Percentiles rank a stretch among this genome's conserved stretches.
Conservation (phyloP, 35 echinoderm and acorn worm species). For the Apostichopus californicus region DNA sequence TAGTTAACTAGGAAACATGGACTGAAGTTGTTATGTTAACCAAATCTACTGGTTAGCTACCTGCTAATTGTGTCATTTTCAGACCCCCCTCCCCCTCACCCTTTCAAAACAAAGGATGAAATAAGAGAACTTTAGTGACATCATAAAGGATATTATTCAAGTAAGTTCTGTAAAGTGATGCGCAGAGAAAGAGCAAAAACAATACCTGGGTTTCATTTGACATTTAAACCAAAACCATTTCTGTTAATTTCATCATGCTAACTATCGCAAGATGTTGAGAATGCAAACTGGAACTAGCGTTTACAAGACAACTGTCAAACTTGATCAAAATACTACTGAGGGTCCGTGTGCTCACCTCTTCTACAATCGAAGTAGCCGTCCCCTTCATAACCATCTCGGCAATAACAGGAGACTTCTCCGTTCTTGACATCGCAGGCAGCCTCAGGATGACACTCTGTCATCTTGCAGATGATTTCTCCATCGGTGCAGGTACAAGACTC, state of each 20-base stretch:
- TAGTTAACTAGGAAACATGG: too few species aligned
- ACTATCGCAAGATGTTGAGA: not conserved
- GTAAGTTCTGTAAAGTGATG: too few species aligned
- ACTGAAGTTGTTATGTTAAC: too few species aligned
- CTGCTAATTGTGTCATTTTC: too few species aligned
- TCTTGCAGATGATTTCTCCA: slow-evolving; percentile 13
- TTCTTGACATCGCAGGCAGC: slow-evolving; percentile 40
- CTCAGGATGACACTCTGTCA: slow-evolving; percentile 32
- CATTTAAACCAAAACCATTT: too few species aligned
- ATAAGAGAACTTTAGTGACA: not conserved
- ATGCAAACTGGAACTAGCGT: not conserved
- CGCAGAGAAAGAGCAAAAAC: too few species aligned
- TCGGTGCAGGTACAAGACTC: slow-evolving; percentile 49
- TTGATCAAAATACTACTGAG: not conserved
- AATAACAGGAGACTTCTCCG: slow-evolving; percentile 50
- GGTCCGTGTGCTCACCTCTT: not conserved
- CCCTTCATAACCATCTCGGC: slow-evolving; percentile 51
- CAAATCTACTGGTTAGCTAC: too few species aligned
- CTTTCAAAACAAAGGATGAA: too few species aligned
- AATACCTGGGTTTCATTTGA: too few species aligned
- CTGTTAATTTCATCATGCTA: too few species aligned
- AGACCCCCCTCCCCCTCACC: too few species aligned
- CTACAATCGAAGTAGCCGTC: slow-evolving; percentile 41
- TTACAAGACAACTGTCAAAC: too few species aligned
- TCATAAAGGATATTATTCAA: not conserved